Conservation (phyloP, 2,888 invertebrate species). For the Drosophila cognata region DNA sequence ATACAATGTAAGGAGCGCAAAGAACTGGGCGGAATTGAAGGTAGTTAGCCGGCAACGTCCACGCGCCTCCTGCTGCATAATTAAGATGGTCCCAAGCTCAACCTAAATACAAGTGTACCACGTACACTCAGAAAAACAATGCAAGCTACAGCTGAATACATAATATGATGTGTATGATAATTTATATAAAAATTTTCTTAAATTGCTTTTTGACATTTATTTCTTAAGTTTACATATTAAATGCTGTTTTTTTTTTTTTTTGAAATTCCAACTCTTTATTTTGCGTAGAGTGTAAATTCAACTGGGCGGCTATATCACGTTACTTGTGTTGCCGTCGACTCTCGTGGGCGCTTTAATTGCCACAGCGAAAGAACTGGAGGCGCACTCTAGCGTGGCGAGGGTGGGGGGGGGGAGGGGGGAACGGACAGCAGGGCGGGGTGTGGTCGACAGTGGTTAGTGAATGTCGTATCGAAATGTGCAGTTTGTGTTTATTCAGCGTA, state of each 20-base stretch:
- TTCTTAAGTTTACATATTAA: not conserved
- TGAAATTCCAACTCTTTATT: not conserved
- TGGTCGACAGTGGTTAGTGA: constrained; percentile 1
- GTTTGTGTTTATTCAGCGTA: constrained; percentile 76
- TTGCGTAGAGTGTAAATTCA: constrained; percentile 3
- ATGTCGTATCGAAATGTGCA: constrained; percentile 66
- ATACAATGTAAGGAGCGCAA: constrained; percentile 13
- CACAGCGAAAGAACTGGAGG: constrained; percentile 31
- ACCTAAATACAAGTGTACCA: constrained; percentile 16
- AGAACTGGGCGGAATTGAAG: constrained; percentile 33
- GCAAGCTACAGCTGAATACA: no score
- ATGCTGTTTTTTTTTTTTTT: not conserved
- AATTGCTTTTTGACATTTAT: not conserved
- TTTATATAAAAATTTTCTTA: not conserved
- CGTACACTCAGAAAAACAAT: not conserved
- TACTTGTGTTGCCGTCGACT: constrained; percentile 35
- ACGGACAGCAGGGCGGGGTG: not conserved
- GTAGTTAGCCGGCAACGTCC: constrained; percentile 52
- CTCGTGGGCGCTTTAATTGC: constrained; percentile 67
- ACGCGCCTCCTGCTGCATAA: constrained; percentile 59
- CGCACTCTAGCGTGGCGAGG: not conserved
- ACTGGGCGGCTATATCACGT: constrained; percentile 46
- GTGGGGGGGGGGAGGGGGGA: not conserved
- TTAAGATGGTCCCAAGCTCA: constrained; percentile 55
- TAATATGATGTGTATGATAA: not conserved